Percentiles rank a stretch among this genome's conserved stretches.
Evolutionary conservation across 2,113 vertebrate species (phyloP).

Genomic region (Otus sunia): DNA sequence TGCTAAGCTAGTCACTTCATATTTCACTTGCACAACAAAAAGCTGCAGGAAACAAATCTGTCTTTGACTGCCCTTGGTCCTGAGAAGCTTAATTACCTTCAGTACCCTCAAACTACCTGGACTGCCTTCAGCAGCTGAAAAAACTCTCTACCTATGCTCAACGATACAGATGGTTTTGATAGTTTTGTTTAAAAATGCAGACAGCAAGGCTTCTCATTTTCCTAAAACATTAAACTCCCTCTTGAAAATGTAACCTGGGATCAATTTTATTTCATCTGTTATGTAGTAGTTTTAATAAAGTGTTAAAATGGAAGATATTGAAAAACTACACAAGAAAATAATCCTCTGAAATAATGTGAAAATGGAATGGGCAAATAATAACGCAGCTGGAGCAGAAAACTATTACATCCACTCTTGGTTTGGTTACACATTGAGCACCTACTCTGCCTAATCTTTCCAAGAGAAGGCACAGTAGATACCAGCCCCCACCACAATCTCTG

Average conservation of each 20-base stretch:
- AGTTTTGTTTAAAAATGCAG: background rate
- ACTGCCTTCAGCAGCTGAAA: background rate
- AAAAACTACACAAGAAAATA: conserved; percentile 19
- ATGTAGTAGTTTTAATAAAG: background rate
- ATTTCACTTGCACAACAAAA: background rate
- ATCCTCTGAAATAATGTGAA: conserved; percentile 18
- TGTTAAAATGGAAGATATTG: conserved; percentile 33
- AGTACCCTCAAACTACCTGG: background rate
- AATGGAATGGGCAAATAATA: background rate
- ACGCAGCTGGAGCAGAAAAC: conserved; percentile 24
- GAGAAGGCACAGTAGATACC: background rate
- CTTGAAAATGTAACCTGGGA: conserved; percentile 22
- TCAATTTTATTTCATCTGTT: conserved; percentile 18
- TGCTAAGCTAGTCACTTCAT: background rate
- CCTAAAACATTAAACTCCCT: background rate
- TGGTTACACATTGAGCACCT: background rate
- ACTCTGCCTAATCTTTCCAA: background rate
- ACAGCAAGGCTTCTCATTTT: background rate
- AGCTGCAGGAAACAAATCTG: background rate
- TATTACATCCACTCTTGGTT: background rate
- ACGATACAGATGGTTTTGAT: background rate
- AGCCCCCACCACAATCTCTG: background rate
- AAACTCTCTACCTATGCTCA: background rate
- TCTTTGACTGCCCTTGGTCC: background rate
- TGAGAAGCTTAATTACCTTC: background rate